A percentile compares a stretch with the other conserved stretches of the same genome.
These are phyloP conservation scores for Ostrea edulis DNA, from an alignment of 1,140 invertebrate species.

Conservation along the genomic window DNA sequence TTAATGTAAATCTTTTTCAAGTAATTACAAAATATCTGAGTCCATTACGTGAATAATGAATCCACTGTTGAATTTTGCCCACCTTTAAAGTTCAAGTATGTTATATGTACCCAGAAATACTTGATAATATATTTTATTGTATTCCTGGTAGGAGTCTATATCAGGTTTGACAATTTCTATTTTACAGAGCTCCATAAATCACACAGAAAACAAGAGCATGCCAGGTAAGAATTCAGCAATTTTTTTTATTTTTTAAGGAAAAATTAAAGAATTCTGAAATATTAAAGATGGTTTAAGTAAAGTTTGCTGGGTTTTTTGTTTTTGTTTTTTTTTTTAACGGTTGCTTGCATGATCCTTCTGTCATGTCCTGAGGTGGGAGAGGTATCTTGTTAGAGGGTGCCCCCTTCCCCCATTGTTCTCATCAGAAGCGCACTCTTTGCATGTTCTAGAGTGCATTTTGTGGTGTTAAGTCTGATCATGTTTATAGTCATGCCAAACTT, in stretches of 20 bases:
- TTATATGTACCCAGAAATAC: constrained; percentile 31
- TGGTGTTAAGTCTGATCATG: background rate
- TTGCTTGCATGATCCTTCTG: background rate
- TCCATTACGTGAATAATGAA: background rate
- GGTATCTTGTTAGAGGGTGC: background rate
- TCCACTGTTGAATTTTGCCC: constrained; percentile 5
- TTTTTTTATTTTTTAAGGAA: background rate
- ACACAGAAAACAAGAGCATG: constrained; percentile 21
- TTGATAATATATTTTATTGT: constrained; percentile 6
- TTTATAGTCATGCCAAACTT: constrained; percentile 15
- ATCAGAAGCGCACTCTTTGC: background rate
- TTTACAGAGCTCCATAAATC: constrained; percentile 14
- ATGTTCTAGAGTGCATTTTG: background rate
- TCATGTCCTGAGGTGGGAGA: background rate
- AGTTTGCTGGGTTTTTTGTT: background rate
- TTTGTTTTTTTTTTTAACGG: background rate
- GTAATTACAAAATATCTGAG: background rate
- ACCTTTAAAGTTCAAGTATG: constrained; percentile 13
- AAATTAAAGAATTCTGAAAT: background rate
- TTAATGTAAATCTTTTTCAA: background rate
- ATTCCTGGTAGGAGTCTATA: constrained; percentile 19
- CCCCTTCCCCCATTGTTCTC: background rate
- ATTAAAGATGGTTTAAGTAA: background rate
- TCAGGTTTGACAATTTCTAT: background rate
- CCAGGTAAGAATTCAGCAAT: background rate